phyloP scores from a whole-genome alignment of 2,888 invertebrate genomes.

The Myathropa florea region DNA sequence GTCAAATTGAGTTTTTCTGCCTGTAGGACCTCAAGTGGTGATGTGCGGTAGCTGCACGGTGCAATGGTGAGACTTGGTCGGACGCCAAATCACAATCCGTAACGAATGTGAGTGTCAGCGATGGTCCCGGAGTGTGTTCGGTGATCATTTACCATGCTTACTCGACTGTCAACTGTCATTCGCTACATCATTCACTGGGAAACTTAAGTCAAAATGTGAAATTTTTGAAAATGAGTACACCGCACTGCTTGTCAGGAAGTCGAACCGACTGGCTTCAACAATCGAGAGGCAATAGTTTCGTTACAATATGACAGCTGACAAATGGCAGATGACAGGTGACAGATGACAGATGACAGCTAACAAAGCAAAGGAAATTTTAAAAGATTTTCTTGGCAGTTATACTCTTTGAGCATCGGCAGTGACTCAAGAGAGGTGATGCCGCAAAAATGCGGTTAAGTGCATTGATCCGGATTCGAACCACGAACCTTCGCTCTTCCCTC shows the following conservation, averaged over 20 bases:
- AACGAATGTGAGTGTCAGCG: constrained; percentile 22
- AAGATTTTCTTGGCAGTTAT: too few relatives aligned
- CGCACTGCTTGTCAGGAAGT: neutral
- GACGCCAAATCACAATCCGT: constrained; percentile 24
- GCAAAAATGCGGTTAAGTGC: too few relatives aligned
- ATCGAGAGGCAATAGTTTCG: neutral
- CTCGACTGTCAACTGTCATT: neutral
- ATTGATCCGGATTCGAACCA: too few relatives aligned
- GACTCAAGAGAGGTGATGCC: too few relatives aligned
- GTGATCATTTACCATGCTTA: neutral
- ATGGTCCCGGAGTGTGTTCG: neutral
- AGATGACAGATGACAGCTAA: too few relatives aligned
- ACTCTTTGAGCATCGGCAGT: too few relatives aligned
- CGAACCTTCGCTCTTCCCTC: too few relatives aligned
- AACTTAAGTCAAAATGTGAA: neutral
- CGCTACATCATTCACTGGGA: neutral
- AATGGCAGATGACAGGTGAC: neutral
- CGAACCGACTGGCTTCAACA: neutral
- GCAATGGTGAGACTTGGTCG: neutral
- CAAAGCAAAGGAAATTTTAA: too few relatives aligned
- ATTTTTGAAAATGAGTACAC: neutral
- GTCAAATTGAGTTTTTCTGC: constrained; percentile 63
- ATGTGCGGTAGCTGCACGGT: neutral
- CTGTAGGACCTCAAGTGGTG: neutral
- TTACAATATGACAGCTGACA: neutral